phyloP scores from a whole-genome alignment of 2,797 vertebrate species.

The Varecia variegata region DNA sequence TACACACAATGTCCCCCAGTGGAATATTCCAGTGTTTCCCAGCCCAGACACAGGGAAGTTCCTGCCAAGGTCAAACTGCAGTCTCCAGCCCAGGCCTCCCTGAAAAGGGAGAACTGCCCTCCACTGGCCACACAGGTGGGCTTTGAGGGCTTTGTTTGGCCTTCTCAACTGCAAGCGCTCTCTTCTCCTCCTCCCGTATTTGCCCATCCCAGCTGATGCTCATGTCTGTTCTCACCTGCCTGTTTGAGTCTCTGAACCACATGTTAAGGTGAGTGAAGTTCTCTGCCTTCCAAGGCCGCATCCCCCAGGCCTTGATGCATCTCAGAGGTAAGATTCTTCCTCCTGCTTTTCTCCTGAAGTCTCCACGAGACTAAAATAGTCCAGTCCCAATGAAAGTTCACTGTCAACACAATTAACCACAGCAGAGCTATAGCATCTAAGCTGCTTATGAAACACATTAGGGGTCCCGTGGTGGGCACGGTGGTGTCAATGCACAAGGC shows the following conservation, averaged over 20 bases:
- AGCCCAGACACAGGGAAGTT: neutral
- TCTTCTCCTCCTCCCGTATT: neutral
- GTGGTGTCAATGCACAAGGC: neutral
- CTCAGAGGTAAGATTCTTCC: neutral
- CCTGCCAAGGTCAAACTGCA: neutral
- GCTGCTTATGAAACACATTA: neutral
- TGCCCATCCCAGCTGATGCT: slow-evolving; percentile 80
- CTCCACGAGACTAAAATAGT: neutral
- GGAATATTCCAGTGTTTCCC: neutral
- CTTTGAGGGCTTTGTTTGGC: neutral
- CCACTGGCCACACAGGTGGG: neutral
- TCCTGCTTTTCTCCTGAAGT: neutral
- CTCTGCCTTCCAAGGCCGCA: neutral
- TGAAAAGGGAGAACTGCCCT: neutral
- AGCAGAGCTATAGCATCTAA: neutral
- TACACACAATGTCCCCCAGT: neutral
- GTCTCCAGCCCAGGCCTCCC: neutral
- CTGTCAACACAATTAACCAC: neutral
- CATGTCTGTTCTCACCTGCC: slow-evolving; percentile 81
- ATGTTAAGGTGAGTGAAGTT: slow-evolving; percentile 80
- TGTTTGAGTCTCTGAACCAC: slow-evolving; percentile 81
- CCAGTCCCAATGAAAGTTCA: neutral
- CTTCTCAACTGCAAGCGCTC: neutral
- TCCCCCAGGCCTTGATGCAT: neutral
- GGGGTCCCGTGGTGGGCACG: neutral